Evolutionary conservation across 1,140 invertebrate genomes (phyloP).

Genomic region (Zaprionus gabonicus): DNA sequence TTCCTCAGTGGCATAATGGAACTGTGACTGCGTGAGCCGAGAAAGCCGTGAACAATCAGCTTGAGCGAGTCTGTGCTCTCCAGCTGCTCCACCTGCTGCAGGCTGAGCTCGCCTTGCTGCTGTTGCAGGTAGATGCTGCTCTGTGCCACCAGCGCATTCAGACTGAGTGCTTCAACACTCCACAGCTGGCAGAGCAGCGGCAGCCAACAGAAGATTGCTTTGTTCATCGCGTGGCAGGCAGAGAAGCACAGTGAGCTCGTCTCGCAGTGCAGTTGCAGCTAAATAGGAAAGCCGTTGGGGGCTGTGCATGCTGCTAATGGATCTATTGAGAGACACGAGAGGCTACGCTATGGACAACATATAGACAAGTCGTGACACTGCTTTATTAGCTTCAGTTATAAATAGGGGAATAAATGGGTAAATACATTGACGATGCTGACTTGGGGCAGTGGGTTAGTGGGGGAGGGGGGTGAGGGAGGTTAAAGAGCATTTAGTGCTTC

Average conservation of each 20-base stretch:
- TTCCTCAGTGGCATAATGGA: constrained; percentile 72
- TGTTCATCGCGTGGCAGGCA: constrained; percentile 36
- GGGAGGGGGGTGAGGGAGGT: background rate
- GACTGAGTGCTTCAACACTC: constrained; percentile 34
- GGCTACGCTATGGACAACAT: constrained; percentile 30
- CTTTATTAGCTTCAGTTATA: background rate
- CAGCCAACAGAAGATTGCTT: constrained; percentile 38
- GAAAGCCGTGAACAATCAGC: constrained; percentile 75
- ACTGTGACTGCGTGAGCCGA: constrained; percentile 65
- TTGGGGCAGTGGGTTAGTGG: background rate
- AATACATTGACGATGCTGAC: background rate
- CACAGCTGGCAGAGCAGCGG: constrained; percentile 49
- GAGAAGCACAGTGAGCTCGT: background rate
- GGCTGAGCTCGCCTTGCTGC: background rate
- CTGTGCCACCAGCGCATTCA: constrained; percentile 45
- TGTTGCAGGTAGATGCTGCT: constrained; percentile 66
- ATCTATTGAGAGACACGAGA: constrained; percentile 38
- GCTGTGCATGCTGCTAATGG: constrained; percentile 37
- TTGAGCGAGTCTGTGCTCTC: constrained; percentile 48
- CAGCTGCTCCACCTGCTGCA: constrained; percentile 53
- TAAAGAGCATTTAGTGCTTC: constrained; percentile 27
- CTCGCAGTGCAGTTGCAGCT: background rate
- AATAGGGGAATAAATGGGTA: constrained; percentile 11
- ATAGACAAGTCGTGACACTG: background rate
- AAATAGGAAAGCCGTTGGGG: background rate